Evolutionary conservation across 2,888 invertebrate genomes (phyloP), one percentile per base, ranked within the genome.

Genomic region (Caenorhabditis sp.): DNA sequence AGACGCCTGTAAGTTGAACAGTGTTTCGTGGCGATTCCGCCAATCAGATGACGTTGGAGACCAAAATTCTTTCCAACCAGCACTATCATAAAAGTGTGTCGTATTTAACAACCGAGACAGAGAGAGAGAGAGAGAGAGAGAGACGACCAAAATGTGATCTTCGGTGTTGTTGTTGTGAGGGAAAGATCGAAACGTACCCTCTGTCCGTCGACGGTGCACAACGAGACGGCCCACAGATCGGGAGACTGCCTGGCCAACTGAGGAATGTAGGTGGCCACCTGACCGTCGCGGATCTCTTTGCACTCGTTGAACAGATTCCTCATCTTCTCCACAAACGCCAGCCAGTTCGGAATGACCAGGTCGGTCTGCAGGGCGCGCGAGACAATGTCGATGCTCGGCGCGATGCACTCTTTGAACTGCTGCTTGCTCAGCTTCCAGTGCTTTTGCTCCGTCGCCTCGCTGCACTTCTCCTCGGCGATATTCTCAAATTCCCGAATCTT

Each of bases 301-400:
- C 73, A 74, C 63, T 85, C 81, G 13, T 85, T 83, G 56, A 80
- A 87, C 20, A 97, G 94, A 82, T 95, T 94, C 89, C 96, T 95
- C 73, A 98, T 93, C 88, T 95, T 93, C 89, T 94, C 94, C 32
- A 94, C 93, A 89, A 98, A 97, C 70, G 93, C 93, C 66, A 93
- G 92, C 90, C 95, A 96, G 89, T 96, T 96, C 6, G 97, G 97
- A 85, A 98, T 95, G 76, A 97, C 93, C 89, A 97, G 95, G 89
- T 96, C 95, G 48, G 85, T 87, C 15, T 86, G 82, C 15, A 88
- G 78, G 7, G 88, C 85, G 17, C 83, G 83, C 1, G 83, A 81
- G 22, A 87, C 81, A n/a, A 88, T 79, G 11, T 80, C 71, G 43
- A 87, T 83, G 39, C 81, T 81, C 11, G 85, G 86, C 48, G 78